Evolutionary conservation across 2,888 invertebrate species (phyloP), one percentile per base, ranked within the genome.

Genomic region (Epinotia demarniana): DNA sequence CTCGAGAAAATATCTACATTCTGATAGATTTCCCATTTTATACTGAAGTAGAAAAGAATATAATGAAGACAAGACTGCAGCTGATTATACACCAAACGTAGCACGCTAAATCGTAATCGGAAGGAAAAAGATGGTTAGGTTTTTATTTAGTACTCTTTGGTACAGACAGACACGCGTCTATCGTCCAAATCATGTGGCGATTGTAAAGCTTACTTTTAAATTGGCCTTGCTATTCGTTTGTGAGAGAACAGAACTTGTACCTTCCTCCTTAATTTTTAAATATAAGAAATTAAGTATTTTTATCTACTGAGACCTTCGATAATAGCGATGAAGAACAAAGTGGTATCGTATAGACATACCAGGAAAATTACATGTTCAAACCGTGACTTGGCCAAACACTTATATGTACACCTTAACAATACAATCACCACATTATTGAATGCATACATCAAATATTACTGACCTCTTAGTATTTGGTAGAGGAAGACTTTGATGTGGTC

Each of bases 401-500:
- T 33, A 33, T 8, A 33, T 33, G 33, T 27, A 33, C 6, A 33
- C 39, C 39, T 9, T 39, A 39, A 39, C 9, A 39, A 39, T 39
- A 39, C 39, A 39, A 39, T 53, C 53, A n/a, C 53, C 53, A n/a
- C 8, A 8, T 53, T n/a, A 53, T 53, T n/a, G n/a, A 53, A 13
- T n/a, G 6, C n/a, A 13, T 53, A 53, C 6, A 53, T 53, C 60
- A 76, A 62, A 46, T 72, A 67, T 27, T 46, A 94, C 96, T 96
- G 89, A 97, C 99, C 99, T 96, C 99, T 96, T 87, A 99, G 96
- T 94, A 99, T 99, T 95, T 99, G 99, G 95, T 99, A 99, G 87
- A 99, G 97, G 96, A 99, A 99, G 95, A 99, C 99, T 97, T 99
- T 99, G 95, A 99, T 99, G 96, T 99, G 99, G 95, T 99, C 99